Evolutionary conservation across 2,888 invertebrate species (phyloP).

Genomic region (Microplitis deprimator): DNA sequence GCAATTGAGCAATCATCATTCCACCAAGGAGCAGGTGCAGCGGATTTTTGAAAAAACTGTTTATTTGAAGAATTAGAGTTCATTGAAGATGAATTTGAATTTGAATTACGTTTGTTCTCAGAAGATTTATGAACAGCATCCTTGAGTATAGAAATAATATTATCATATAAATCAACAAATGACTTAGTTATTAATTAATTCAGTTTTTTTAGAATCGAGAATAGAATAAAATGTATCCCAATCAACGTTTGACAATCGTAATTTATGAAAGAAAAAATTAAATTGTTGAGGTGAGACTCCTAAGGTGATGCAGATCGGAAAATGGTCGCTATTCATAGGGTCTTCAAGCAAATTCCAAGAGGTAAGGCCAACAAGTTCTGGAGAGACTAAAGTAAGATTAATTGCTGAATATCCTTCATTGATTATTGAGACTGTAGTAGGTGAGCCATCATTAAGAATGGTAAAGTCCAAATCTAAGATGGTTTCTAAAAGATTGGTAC

Average conservation of each 20-base stretch:
- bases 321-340: conserved; percentile 34
- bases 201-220: neutral
- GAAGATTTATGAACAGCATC: too few relatives aligned
- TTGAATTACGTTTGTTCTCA: too few relatives aligned
- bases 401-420: conserved; percentile 3
- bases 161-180: too few relatives aligned
- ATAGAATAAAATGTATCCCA: conserved; percentile 14
- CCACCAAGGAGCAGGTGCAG: conserved; percentile 14
- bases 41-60: too few relatives aligned
- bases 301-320: conserved; percentile 20
- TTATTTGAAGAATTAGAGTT: too few relatives aligned
- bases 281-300: conserved; percentile 16
- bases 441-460: conserved; percentile 15
- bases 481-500: neutral
- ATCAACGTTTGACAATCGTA: conserved; percentile 17
- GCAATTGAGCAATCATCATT: neutral
- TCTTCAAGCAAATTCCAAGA: conserved; percentile 20
- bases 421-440: neutral
- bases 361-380: neutral
- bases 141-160: too few relatives aligned
- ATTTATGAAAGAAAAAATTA: conserved; percentile 9
- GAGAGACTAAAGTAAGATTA: conserved; percentile 20
- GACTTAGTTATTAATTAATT: neutral
- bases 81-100: too few relatives aligned
- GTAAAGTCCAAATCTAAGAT: neutral